Percentiles rank a stretch among this genome's conserved stretches.
phyloP scores from a whole-genome alignment of 2,888 invertebrate genomes.

The Diplazon laetatorius region DNA sequence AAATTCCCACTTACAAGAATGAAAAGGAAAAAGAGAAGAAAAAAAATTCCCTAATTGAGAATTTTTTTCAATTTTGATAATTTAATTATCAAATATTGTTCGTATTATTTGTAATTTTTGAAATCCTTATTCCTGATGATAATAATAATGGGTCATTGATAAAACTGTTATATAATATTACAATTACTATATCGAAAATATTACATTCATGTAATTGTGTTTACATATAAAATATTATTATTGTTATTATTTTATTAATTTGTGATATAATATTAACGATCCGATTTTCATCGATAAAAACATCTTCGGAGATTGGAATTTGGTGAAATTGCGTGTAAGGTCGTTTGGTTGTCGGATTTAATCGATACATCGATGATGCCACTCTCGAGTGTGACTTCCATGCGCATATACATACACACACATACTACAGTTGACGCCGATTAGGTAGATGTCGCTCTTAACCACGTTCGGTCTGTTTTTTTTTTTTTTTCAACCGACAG shows the following conservation, averaged over 20 bases:
- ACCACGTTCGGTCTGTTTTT: constrained; percentile 50
- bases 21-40: too few species aligned
- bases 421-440: constrained; percentile 25
- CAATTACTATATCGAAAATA: background rate
- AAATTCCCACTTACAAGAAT: too few species aligned
- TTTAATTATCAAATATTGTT: too few species aligned
- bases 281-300: background rate
- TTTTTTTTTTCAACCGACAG: constrained; percentile 41
- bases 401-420: background rate
- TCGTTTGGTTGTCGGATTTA: constrained; percentile 2
- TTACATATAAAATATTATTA: background rate
- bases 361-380: constrained; percentile 32
- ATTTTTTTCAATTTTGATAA: too few species aligned
- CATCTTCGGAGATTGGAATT: background rate
- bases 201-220: background rate
- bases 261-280: background rate
- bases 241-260: constrained; percentile 5
- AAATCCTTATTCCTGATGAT: too few species aligned
- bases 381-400: constrained; percentile 20
- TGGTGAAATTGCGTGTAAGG: background rate
- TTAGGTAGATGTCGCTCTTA: constrained; percentile 41
- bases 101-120: too few species aligned
- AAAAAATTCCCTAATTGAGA: too few species aligned
- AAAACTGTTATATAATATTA: background rate
- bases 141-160: background rate